phyloP scores from a whole-genome alignment of 1,140 invertebrate genomes.

The Nasonia longicornis region DNA sequence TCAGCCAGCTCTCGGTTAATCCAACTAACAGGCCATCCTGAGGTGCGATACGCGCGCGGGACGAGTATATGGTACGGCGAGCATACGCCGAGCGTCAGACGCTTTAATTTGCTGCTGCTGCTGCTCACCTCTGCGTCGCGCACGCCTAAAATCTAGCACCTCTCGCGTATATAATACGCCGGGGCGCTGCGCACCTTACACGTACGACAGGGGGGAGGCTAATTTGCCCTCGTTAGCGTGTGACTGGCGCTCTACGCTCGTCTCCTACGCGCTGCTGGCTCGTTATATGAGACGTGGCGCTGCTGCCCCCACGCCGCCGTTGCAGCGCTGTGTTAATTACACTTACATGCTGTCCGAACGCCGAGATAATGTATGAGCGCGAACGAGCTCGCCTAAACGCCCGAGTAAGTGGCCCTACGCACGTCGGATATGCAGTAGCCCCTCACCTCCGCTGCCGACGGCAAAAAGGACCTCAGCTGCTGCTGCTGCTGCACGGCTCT shows the following conservation, averaged over 20 bases:
- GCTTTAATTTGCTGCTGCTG: neutral
- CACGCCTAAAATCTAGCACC: neutral
- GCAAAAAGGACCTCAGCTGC: neutral
- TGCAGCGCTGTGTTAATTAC: conserved; percentile 58
- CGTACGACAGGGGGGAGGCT: conserved; percentile 47
- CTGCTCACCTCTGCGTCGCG: neutral
- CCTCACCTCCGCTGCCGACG: neutral
- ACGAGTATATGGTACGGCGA: no score
- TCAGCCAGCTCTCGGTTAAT: neutral
- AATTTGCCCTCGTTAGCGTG: conserved; percentile 63
- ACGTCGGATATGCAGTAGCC: neutral
- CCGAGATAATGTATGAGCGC: conserved; percentile 44
- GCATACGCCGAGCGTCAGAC: neutral
- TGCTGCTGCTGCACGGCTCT: neutral
- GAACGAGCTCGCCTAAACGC: conserved; percentile 34
- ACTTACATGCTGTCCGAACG: conserved; percentile 59
- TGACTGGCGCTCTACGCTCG: conserved; percentile 36
- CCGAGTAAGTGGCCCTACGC: conserved; percentile 25
- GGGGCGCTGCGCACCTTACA: neutral
- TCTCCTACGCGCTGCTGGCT: conserved; percentile 35
- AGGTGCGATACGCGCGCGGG: neutral
- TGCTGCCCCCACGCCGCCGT: no score
- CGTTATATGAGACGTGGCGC: conserved; percentile 48
- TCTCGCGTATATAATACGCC: neutral
- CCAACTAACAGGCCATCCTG: neutral